A percentile compares a stretch with the other conserved stretches of the same genome.
Evolutionary conservation across 23 tunicate species (phyloP).

Genomic region (Halocynthia aurantium): DNA sequence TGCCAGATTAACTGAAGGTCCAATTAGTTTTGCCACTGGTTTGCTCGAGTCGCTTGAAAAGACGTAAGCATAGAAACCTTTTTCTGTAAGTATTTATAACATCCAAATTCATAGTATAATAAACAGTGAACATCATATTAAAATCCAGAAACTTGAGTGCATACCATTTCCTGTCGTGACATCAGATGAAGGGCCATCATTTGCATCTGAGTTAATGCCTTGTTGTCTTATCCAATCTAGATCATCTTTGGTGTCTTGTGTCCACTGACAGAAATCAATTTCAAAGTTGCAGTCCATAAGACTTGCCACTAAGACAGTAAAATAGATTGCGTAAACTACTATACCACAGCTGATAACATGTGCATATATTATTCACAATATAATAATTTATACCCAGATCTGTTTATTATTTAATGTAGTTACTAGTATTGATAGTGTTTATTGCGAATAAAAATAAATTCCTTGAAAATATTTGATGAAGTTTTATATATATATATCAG

Average conservation of each 20-base stretch:
- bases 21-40: slow-evolving; percentile 7
- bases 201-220: slow-evolving; percentile 2
- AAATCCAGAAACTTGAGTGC: not conserved
- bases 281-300: slow-evolving; percentile 62
- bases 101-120: not conserved
- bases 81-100: not conserved
- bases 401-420: too few species aligned
- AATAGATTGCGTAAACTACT: too few species aligned
- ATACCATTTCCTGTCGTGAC: slow-evolving; percentile 45
- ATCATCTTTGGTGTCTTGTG: slow-evolving; percentile 13
- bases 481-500: too few species aligned
- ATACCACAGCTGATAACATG: too few species aligned
- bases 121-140: not conserved
- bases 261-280: slow-evolving; percentile 31
- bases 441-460: too few species aligned
- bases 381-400: too few species aligned
- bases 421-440: too few species aligned
- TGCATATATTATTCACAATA: too few species aligned
- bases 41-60: slow-evolving; percentile 16
- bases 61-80: not conserved
- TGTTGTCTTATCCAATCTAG: slow-evolving; percentile 20
- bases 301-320: too few species aligned
- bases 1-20: slow-evolving; percentile 14
- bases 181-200: slow-evolving; percentile 31
- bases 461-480: too few species aligned